These are phyloP conservation scores for Chaetophractus vellerosus DNA, from an alignment of 2,797 vertebrate genomes.

Conservation along the genomic window DNA sequence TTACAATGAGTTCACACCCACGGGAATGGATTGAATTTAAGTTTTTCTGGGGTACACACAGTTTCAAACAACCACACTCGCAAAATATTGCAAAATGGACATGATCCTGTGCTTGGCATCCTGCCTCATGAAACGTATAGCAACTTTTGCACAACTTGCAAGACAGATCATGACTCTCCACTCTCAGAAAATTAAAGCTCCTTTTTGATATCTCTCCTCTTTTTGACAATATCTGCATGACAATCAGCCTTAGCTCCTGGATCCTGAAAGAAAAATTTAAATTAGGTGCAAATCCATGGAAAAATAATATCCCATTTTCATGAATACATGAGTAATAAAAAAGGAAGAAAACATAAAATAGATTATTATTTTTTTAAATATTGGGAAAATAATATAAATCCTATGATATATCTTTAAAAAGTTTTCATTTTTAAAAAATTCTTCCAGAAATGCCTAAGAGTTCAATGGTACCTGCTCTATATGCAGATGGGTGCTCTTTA, in stretches of 20 bases:
- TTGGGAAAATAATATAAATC: not conserved
- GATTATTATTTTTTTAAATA: constrained; percentile 11
- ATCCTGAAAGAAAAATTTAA: not conserved
- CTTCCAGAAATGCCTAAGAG: not conserved
- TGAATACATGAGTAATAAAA: not conserved
- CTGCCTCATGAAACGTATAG: not conserved
- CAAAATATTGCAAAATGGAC: not conserved
- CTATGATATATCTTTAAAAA: not conserved
- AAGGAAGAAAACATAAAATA: not conserved
- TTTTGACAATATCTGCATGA: not conserved
- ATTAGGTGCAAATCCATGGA: not conserved
- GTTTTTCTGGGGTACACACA: too few species aligned
- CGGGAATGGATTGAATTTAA: too few species aligned
- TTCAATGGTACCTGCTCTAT: not conserved
- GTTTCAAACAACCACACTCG: not conserved
- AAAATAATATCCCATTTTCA: constrained; percentile 35
- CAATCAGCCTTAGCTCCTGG: not conserved
- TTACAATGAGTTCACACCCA: too few species aligned
- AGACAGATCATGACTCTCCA: not conserved
- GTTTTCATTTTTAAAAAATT: not conserved
- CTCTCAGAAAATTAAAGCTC: not conserved
- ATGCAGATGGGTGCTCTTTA: not conserved
- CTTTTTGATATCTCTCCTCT: not conserved
- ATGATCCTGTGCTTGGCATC: not conserved
- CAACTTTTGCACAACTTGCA: not conserved